Evolutionary conservation across 2,888 invertebrate genomes (phyloP), one percentile per base, ranked within the genome.

Genomic region (Drosophila putrida): DNA sequence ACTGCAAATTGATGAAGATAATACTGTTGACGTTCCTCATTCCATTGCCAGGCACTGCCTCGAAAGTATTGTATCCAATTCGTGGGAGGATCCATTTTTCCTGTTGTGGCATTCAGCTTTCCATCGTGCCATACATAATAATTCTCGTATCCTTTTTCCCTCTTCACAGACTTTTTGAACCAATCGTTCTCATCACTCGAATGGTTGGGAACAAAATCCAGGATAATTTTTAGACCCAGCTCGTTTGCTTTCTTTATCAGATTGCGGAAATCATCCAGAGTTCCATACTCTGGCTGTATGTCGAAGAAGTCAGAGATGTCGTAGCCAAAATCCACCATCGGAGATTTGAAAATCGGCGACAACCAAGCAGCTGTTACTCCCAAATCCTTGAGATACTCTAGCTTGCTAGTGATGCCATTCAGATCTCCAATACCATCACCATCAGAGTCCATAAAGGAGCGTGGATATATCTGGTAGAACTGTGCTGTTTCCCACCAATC

Each of bases 391-490:
- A 97, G 90, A 82, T 96, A 95, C n/a, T 94, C 94, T 28, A 95
- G 87, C 64, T 94, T 94, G n/a, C 94, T 93, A 4, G 93, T 93
- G 47, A 95, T 94, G 35, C 95, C 95, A 94, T 94, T 94, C 35
- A 98, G 92, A 92, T 98, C 98, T 0, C 98, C 98, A 36, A 96
- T 93, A 27, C 98, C 98, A 91, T 97, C 96, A 0, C 95, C 95
- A 90, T 97, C 93, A 31, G 95, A 95, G 91, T 98, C 98, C 90
- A 95, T 95, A 92, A 97, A 98, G 0, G 97, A 96, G 68, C 96
- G 93, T 0, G 97, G 96, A 90, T 97, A 96, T 66, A 97, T 95
- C 92, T 98, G 97, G 92, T 98, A 98, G 60, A 97, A 94, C 9
- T 95, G 94, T 33, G 95, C 95, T 61, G 95, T 95, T 90, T 96